Evolutionary conservation across 2,797 vertebrate species (phyloP).

Genomic region (Glossophaga mutica): DNA sequence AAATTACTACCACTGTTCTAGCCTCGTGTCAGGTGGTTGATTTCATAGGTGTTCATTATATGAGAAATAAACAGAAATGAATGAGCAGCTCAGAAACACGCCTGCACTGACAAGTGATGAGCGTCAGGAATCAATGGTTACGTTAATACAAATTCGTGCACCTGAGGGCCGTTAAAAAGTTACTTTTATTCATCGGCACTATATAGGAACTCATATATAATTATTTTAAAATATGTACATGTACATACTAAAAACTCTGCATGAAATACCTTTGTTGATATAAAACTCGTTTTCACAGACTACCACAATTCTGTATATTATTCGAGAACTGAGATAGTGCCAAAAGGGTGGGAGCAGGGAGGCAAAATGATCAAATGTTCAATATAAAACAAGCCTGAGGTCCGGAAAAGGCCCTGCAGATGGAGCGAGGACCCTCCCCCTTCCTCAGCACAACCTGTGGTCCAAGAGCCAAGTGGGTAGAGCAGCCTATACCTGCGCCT

Average conservation of each 20-base stretch:
- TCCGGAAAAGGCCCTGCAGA: not conserved
- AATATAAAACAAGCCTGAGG: not conserved
- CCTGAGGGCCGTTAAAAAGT: not conserved
- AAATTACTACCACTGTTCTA: not conserved
- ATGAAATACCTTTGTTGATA: not conserved
- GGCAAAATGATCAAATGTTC: not conserved
- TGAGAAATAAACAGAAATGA: not conserved
- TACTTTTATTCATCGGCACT: not conserved
- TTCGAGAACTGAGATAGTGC: not conserved
- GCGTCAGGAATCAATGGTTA: not conserved
- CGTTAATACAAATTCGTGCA: not conserved
- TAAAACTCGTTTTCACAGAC: not conserved
- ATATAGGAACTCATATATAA: not conserved
- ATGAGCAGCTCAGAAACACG: not conserved
- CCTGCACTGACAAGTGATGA: not conserved
- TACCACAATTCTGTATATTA: not conserved
- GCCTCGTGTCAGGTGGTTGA: not conserved
- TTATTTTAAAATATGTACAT: not conserved
- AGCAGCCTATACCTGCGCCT: not conserved
- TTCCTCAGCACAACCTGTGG: not conserved
- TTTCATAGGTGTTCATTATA: not conserved
- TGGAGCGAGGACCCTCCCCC: not conserved
- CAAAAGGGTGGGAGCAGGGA: not conserved
- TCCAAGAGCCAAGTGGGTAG: not conserved
- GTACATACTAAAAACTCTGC: not conserved